Evolutionary conservation across 2,888 invertebrate species (phyloP).

Genomic region (Pilophorus perplexus): DNA sequence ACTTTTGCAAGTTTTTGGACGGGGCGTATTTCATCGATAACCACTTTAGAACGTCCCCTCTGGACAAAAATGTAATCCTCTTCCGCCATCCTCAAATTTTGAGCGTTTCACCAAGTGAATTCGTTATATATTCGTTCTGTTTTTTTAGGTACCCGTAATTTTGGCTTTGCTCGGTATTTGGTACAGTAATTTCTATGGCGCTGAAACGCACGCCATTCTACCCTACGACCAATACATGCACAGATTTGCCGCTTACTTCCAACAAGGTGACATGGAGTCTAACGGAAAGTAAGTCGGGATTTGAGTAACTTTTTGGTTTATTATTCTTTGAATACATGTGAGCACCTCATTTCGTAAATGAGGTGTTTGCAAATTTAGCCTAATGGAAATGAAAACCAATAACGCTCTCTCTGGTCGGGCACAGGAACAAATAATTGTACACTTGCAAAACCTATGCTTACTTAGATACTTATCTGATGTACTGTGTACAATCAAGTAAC

Average conservation of each 20-base stretch:
- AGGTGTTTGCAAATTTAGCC: no score
- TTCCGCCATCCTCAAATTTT: neutral
- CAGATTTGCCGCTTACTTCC: constrained; percentile 98
- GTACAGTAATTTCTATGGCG: constrained; percentile 93
- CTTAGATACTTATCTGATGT: no score
- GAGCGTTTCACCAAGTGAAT: neutral
- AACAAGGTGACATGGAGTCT: constrained; percentile 99
- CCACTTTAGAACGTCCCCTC: constrained; percentile 81
- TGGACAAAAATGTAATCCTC: constrained; percentile 91
- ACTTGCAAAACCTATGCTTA: no score
- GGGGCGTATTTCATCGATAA: constrained; percentile 94
- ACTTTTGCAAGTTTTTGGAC: constrained; percentile 85
- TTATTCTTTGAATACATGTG: no score
- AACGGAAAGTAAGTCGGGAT: constrained; percentile 80
- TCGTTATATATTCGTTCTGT: neutral
- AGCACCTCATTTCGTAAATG: no score
- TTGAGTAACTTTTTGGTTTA: neutral
- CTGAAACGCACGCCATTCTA: constrained; percentile 92
- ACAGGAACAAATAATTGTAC: no score
- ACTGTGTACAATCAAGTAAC: no score
- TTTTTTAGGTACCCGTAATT: constrained; percentile 79
- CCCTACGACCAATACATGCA: constrained; percentile 99
- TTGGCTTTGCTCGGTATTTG: constrained; percentile 87
- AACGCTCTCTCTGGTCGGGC: no score
- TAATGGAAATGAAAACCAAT: no score